These are phyloP conservation scores for Ophraella communa DNA, from an alignment of 2,888 invertebrate genomes.

Conservation along the genomic window DNA sequence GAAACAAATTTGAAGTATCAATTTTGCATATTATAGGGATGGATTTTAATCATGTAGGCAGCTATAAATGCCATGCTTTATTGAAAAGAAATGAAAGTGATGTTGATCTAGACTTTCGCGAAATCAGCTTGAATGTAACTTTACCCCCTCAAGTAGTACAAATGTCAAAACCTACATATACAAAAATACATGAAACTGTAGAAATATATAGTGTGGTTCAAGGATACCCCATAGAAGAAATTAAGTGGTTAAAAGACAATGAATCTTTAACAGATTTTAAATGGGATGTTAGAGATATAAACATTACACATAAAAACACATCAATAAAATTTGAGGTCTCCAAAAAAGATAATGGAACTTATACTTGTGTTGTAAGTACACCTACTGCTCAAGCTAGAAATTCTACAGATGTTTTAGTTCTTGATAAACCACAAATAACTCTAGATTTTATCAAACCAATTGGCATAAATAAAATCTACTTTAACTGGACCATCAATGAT, in stretches of 20 bases:
- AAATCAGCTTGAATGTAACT: constrained; percentile 57
- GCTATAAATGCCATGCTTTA: constrained; percentile 65
- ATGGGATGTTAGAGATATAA: constrained; percentile 56
- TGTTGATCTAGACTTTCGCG: constrained; percentile 51
- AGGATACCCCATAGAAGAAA: constrained; percentile 66
- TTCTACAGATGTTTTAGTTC: constrained; percentile 61
- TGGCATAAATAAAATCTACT: constrained; percentile 74
- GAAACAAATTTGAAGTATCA: constrained; percentile 58
- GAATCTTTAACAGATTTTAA: constrained; percentile 56
- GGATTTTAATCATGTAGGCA: constrained; percentile 66
- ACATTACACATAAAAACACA: constrained; percentile 67
- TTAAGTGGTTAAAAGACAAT: constrained; percentile 68
- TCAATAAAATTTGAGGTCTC: constrained; percentile 65
- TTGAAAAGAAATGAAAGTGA: constrained; percentile 56
- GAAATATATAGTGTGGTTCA: constrained; percentile 65
- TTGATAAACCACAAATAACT: constrained; percentile 73
- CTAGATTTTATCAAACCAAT: constrained; percentile 78
- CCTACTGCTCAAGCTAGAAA: constrained; percentile 44
- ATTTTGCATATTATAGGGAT: constrained; percentile 64
- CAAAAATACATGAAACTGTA: constrained; percentile 63
- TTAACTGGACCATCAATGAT: constrained; percentile 83
- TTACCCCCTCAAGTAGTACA: constrained; percentile 62
- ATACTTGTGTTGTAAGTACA: constrained; percentile 63
- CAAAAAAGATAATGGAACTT: constrained; percentile 78
- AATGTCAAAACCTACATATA: constrained; percentile 59